Conservation (phyloP, 1,140 invertebrate genomes). For the Drosophila melanica region DNA sequence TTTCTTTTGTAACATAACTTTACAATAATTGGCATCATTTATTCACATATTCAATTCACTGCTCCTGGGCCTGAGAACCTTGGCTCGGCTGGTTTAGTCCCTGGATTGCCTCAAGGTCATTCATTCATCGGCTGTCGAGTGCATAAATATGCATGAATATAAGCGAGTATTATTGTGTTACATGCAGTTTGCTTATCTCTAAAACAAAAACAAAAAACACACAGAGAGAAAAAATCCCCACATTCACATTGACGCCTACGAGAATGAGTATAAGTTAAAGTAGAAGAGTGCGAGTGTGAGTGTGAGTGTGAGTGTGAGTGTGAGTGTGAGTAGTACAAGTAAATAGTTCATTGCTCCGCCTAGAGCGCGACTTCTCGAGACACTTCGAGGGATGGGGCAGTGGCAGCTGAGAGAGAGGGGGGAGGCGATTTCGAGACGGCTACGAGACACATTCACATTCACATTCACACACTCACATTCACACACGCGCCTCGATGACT, state of each 20-base stretch:
- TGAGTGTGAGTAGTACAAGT: conserved; percentile 43
- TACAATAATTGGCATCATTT: conserved; percentile 4
- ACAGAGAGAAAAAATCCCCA: neutral
- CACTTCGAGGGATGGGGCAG: conserved; percentile 3
- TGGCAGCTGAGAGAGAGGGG: conserved; percentile 14
- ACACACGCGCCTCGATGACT: conserved; percentile 34
- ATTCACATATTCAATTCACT: neutral
- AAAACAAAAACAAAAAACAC: neutral
- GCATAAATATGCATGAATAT: conserved; percentile 51
- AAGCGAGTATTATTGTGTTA: conserved; percentile 38
- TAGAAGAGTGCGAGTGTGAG: conserved; percentile 31
- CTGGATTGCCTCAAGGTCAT: conserved; percentile 45
- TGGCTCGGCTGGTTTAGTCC: conserved; percentile 14
- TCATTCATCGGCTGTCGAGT: conserved; percentile 24
- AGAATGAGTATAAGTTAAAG: conserved; percentile 1
- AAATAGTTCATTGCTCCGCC: conserved; percentile 78
- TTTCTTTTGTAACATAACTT: no score
- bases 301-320: conserved; percentile 31
- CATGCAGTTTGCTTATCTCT: conserved; percentile 44
- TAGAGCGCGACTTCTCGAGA: conserved; percentile 48
- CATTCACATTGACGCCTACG: conserved; percentile 41
- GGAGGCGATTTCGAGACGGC: conserved; percentile 52
- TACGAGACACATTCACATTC: conserved; percentile 41
- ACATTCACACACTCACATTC: conserved; percentile 13
- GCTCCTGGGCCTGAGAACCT: conserved; percentile 17